A percentile compares a stretch with the other conserved stretches of the same genome.
phyloP scores from a whole-genome alignment of 2,888 invertebrate genomes.

The Anagyrus pseudococci region DNA sequence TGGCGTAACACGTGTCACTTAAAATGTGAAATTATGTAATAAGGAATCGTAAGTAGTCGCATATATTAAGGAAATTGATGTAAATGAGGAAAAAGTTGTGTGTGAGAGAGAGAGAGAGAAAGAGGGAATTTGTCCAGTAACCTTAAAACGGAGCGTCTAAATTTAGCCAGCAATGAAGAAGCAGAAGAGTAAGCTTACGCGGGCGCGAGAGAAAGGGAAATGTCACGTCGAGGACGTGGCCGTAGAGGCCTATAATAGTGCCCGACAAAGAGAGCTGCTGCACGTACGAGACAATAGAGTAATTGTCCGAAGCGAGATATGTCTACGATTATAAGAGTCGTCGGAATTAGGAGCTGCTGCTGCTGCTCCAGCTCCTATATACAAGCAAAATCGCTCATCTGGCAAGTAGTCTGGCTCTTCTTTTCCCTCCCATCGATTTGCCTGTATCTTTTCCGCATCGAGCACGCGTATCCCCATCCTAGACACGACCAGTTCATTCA shows the following conservation, averaged over 20 bases:
- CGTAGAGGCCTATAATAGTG: too few relatives aligned
- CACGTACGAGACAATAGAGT: constrained; percentile 28
- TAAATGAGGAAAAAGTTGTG: not conserved
- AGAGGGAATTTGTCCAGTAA: not conserved
- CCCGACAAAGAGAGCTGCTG: not conserved
- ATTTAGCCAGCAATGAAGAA: not conserved
- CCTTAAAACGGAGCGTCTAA: not conserved
- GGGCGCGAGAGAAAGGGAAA: too few relatives aligned
- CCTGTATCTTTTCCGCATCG: not conserved
- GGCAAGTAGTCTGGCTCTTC: not conserved
- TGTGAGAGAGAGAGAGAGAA: not conserved
- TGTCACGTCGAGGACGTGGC: too few relatives aligned
- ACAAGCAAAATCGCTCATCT: too few relatives aligned
- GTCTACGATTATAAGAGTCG: constrained; percentile 32
- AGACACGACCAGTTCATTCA: constrained; percentile 11
- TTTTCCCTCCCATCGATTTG: not conserved
- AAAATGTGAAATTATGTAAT: too few relatives aligned
- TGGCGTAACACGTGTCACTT: too few relatives aligned
- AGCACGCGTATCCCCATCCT: not conserved
- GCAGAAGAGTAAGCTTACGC: not conserved
- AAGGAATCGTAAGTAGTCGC: too few relatives aligned
- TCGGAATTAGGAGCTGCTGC: constrained; percentile 29
- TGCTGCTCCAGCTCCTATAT: constrained; percentile 24
- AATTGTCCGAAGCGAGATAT: constrained; percentile 28
- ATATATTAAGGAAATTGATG: too few relatives aligned